Evolutionary conservation across 2,888 invertebrate genomes (phyloP).

Genomic region (Lomographa bimaculata): DNA sequence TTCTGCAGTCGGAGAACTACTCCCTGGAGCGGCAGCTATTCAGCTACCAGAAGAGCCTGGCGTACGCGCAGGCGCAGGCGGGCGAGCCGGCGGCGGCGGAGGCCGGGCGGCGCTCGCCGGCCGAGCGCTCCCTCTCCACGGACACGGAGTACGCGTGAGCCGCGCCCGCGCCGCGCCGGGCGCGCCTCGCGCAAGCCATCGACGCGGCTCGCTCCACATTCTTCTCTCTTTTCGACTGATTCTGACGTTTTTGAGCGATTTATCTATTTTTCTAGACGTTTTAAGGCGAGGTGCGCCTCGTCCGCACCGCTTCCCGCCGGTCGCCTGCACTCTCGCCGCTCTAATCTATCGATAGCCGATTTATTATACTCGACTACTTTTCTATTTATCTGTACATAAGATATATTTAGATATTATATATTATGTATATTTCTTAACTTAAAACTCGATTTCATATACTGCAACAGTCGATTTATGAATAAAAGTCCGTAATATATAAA

Average conservation of each 20-base stretch:
- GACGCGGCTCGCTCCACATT: slow-evolving; percentile 53
- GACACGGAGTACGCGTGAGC: slow-evolving; percentile 90
- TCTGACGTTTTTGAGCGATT: slow-evolving; percentile 83
- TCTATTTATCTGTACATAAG: slow-evolving; percentile 83
- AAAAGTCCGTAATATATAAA: slow-evolving; percentile 63
- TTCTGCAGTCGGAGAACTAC: slow-evolving; percentile 92
- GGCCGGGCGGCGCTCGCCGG: slow-evolving; percentile 74
- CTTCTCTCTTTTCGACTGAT: slow-evolving; percentile 80
- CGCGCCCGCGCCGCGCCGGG: slow-evolving; percentile 33
- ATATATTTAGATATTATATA: slow-evolving; percentile 83
- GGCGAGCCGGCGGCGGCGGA: slow-evolving; percentile 72
- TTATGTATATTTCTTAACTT: slow-evolving; percentile 83
- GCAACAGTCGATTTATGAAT: slow-evolving; percentile 82
- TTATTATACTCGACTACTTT: slow-evolving; percentile 81
- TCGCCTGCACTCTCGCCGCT: slow-evolving; percentile 81
- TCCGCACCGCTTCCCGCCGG: slow-evolving; percentile 81
- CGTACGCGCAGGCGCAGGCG: slow-evolving; percentile 87
- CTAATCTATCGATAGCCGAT: slow-evolving; percentile 81
- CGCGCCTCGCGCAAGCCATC: slow-evolving; percentile 17
- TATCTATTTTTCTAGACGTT: slow-evolving; percentile 84
- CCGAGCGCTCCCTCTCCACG: slow-evolving; percentile 85
- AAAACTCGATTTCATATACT: slow-evolving; percentile 82
- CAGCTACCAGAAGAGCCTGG: slow-evolving; percentile 91
- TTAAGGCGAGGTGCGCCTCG: slow-evolving; percentile 82
- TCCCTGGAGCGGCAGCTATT: slow-evolving; percentile 91